Base-by-base conservation (phyloP, 2,113 vertebrate genomes). In the Hippocampus comes region DNA sequence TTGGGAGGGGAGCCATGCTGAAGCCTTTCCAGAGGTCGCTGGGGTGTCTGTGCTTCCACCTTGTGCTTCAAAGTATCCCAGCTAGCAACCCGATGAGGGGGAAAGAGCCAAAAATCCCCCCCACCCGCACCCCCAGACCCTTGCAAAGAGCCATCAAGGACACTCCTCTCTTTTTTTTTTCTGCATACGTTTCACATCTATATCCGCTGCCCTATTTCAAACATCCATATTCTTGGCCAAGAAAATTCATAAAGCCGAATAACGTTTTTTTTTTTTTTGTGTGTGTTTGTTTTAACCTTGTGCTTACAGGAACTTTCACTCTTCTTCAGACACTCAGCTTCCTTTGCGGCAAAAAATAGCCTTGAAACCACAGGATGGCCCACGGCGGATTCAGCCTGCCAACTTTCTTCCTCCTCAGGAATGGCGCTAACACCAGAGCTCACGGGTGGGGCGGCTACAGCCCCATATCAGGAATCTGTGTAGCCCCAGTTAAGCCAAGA, bases 311-410 rank as follows among this genome's bases (percentile, higher is more conserved):
- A 56, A 66, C 46, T 70, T 74, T 27, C 60, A 68, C 59, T 67
- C n/a, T 27, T 68, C 30, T 25, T 14, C 55, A 51, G 55, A 67
- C 74, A 67, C 43, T 67, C 74, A 63, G n/a, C 51, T 78, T 66
- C 60, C 60, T 55, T 43, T 65, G 60, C 67, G 77, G 74, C 60
- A 68, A 17, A 72, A 64, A 65, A 78, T 6, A 67, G 60, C 4
- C 49, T 78, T 70, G 59, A 78, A 65, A 82, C 70, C 79, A 65
- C 79, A 79, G 71, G 71, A 77, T 57, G 72, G 83, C 49, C 17
- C 18, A 51, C 81, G 76, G 81, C 78, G 77, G 71, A 74, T 68
- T 68, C 43, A 70, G 81, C 75, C 79, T 82, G 80, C 68, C 49
- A 57, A 57, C 73, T n/a, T 48, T 48, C 64, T 48, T 74, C 67